Conservation (phyloP, 2,113 vertebrate genomes). For the Vulpes lagopus region DNA sequence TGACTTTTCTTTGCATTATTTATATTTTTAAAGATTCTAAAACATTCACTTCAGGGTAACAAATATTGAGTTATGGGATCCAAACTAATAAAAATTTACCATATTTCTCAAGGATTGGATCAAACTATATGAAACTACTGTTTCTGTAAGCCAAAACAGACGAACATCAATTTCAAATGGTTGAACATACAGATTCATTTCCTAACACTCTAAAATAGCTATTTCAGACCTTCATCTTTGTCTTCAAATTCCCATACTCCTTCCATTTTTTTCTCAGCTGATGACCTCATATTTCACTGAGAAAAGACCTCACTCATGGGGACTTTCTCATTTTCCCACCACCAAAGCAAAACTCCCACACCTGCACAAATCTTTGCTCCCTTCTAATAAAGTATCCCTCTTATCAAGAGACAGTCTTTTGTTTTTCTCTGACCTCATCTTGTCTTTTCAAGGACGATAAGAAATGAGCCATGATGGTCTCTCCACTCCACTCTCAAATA, state of each 20-base stretch:
- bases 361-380: not conserved
- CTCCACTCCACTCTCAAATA: not conserved
- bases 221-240: not conserved
- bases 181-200: not conserved
- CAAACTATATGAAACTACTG: not conserved
- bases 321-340: not conserved
- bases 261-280: slow-evolving; percentile 27
- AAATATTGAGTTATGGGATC: not conserved
- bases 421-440: not conserved
- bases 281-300: slow-evolving; percentile 40
- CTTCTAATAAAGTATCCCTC: not conserved
- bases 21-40: slow-evolving; percentile 50
- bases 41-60: slow-evolving; percentile 42
- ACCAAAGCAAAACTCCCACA: not conserved
- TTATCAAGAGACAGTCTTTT: not conserved
- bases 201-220: not conserved
- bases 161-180: slow-evolving; percentile 20
- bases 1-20: slow-evolving; percentile 24
- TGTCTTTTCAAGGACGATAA: slow-evolving; percentile 23
- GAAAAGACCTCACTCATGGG: not conserved
- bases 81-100: slow-evolving; percentile 14
- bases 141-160: slow-evolving; percentile 16
- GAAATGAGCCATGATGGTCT: not conserved
- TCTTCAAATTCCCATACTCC: not conserved
- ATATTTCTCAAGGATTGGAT: not conserved